A percentile compares a stretch with the other conserved stretches of the same genome.
phyloP scores from a whole-genome alignment of 2,113 vertebrate genomes.

The Plectropomus leopardus region DNA sequence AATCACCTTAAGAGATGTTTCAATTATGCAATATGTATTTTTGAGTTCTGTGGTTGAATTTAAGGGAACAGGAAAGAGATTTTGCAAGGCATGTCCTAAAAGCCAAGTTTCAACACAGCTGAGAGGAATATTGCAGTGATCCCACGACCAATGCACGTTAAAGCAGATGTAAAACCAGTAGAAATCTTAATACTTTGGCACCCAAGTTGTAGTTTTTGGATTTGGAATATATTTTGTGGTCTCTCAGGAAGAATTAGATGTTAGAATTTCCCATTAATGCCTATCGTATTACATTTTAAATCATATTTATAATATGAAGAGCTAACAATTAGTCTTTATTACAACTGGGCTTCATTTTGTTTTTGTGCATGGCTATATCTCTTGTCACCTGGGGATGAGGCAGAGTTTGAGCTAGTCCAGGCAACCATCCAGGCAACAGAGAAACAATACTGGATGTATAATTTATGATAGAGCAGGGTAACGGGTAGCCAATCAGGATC shows the following conservation, averaged over 20 bases:
- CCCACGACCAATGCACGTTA: not conserved
- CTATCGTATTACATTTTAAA: not conserved
- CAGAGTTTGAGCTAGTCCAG: constrained; percentile 23
- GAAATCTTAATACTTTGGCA: not conserved
- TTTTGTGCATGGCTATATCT: not conserved
- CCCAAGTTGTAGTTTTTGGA: constrained; percentile 3
- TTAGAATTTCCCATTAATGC: not conserved
- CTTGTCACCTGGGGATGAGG: constrained; percentile 20
- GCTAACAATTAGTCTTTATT: not conserved
- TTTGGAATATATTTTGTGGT: not conserved
- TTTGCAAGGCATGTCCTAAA: constrained; percentile 51
- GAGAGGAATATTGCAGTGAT: constrained; percentile 23
- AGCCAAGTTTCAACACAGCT: constrained; percentile 37
- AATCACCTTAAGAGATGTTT: not conserved
- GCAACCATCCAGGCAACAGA: constrained; percentile 59
- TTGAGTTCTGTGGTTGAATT: constrained; percentile 17
- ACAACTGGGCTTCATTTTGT: not conserved
- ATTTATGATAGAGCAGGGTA: constrained; percentile 32
- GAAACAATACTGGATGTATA: constrained; percentile 43
- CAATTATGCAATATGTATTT: constrained; percentile 2
- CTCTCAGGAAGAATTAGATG: not conserved
- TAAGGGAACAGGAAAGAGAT: constrained; percentile 54
- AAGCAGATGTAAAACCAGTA: constrained; percentile 5
- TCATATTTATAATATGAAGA: not conserved
- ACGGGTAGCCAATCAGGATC: constrained; percentile 8